A percentile compares a stretch with the other conserved stretches of the same genome.
These are phyloP conservation scores for Stichopus horrens DNA, from an alignment of 53 echinoderm and acorn worm genomes.

Conservation along the genomic window DNA sequence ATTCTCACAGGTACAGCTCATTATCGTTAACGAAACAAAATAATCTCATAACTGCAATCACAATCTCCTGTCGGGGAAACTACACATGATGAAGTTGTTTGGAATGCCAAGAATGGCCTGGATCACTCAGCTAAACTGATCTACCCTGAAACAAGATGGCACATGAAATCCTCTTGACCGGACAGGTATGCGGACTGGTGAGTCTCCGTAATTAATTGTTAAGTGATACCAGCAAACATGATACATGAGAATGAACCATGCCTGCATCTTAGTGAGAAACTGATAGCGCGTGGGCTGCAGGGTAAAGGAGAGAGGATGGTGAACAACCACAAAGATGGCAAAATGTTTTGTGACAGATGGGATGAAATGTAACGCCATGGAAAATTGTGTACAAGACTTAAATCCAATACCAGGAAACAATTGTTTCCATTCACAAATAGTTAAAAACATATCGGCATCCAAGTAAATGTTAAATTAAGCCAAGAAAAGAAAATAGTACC, in stretches of 20 bases:
- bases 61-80: slow-evolving; percentile 36
- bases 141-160: slow-evolving; percentile 20
- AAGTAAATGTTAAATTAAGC: too few species aligned
- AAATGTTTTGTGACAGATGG: too few species aligned
- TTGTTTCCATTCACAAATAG: too few species aligned
- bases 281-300: not conserved
- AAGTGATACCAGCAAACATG: slow-evolving; percentile 25
- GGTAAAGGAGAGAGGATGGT: not conserved
- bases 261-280: not conserved
- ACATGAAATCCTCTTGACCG: slow-evolving; percentile 22
- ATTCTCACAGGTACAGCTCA: slow-evolving; percentile 47
- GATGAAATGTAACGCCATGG: too few species aligned
- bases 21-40: slow-evolving; percentile 47
- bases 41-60: slow-evolving; percentile 33
- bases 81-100: slow-evolving; percentile 33
- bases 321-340: not conserved
- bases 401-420: too few species aligned
- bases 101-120: slow-evolving; percentile 41
- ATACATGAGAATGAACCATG: not conserved
- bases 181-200: slow-evolving; percentile 35
- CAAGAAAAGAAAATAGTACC: too few species aligned
- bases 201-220: slow-evolving; percentile 16
- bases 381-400: too few species aligned
- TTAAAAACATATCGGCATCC: too few species aligned
- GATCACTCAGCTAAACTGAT: slow-evolving; percentile 1